These are phyloP conservation scores for Dryobota labecula DNA, from an alignment of 2,888 invertebrate species.

Conservation along the genomic window DNA sequence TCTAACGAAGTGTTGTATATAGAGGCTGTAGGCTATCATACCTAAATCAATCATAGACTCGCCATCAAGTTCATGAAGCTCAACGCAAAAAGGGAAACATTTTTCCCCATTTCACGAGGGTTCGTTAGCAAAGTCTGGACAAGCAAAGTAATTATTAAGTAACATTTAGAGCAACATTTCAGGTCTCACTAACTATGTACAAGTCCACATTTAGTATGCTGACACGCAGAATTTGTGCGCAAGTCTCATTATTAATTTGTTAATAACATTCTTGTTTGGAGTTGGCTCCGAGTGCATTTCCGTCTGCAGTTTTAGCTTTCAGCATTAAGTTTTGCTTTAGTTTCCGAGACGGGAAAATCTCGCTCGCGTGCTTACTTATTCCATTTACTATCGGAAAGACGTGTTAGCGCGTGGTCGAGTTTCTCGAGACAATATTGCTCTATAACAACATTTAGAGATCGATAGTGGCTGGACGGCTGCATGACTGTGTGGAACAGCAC, in stretches of 20 bases:
- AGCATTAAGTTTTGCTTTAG: constrained; percentile 72
- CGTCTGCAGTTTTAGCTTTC: constrained; percentile 72
- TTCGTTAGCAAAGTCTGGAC: constrained; percentile 52
- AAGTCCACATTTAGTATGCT: constrained; percentile 58
- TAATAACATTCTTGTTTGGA: constrained; percentile 67
- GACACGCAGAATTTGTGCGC: constrained; percentile 57
- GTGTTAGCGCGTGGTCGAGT: constrained; percentile 65
- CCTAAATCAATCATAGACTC: constrained; percentile 48
- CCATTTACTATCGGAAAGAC: constrained; percentile 66
- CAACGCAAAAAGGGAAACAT: constrained; percentile 42
- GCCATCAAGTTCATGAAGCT: constrained; percentile 24
- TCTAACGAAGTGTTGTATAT: constrained; percentile 12
- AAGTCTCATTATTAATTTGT: constrained; percentile 66
- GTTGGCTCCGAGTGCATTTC: constrained; percentile 69
- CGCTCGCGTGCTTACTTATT: constrained; percentile 70
- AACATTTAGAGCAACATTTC: constrained; percentile 60
- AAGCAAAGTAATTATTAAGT: constrained; percentile 59
- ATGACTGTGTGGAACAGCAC: constrained; percentile 28
- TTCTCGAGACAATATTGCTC: constrained; percentile 64
- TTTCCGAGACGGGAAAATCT: constrained; percentile 68
- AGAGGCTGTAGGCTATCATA: constrained; percentile 23
- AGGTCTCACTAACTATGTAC: constrained; percentile 47
- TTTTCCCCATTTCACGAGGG: constrained; percentile 49
- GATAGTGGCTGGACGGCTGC: constrained; percentile 21
- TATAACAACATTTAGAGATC: constrained; percentile 52